Base-by-base conservation (phyloP, 1,140 invertebrate genomes). In the Drosophila sproati region DNA sequence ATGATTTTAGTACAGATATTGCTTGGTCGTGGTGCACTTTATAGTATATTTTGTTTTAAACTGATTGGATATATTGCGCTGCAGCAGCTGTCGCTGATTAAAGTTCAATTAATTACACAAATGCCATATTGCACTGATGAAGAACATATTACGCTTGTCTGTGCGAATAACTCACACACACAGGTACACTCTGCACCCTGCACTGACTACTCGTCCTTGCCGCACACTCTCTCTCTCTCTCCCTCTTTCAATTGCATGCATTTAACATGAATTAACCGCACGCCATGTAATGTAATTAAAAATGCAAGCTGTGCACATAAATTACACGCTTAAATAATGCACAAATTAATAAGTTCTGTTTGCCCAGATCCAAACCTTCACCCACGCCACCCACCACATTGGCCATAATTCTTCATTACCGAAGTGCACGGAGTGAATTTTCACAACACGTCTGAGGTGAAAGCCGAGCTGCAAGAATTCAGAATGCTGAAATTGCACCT, bases 181-280 rank as follows among this genome's bases (percentile, higher is more conserved):
- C 7, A 39, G 6, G 10, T 3, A 39, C 37, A 37, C 47, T 28
- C 6, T 20, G 20, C 1, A 20, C 20, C 1, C 20, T 20, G 20
- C 20, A 20, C 20, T 20, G 20, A 20, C 20, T 55, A 28, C 34
- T 5, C 35, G n/a, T 41, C 39, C 50, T 52, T 31, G 4, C 47
- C 1, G 35, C 8, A 5, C 51, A 2, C n/a, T 50, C 45, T 34
- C 34, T 29, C 71, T 69, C 60, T 29, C 31, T 3, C 64, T 5
- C 29, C 28, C 48, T 5, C 43, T 45, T 37, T 43, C 68, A 69
- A 80, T 88, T 77, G 70, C 62, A 37, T 71, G 78, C 80, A 89
- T 89, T 89, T 89, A 89, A 89, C 86, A 89, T 89, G 85, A 85
- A 89, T 89, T 89, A 89, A 89, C 80, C 85, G 47, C 62, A 72